phyloP scores from a whole-genome alignment of 2,797 vertebrate genomes.

The Gallinago nigripennis region DNA sequence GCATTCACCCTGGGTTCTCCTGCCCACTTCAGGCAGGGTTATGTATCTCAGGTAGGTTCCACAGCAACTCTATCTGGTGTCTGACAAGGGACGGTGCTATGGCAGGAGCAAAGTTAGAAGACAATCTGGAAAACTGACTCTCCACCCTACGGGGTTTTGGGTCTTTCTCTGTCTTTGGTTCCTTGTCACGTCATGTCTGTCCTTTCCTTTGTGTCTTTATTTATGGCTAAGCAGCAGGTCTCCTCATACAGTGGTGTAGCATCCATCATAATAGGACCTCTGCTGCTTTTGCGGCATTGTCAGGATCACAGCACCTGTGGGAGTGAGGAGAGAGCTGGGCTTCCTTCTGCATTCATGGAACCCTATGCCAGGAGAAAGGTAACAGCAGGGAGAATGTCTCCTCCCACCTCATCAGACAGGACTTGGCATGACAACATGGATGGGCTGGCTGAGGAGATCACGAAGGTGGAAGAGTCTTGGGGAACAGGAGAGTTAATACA shows the following conservation, averaged over 20 bases:
- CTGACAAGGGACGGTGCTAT: neutral
- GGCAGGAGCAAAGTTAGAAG: neutral
- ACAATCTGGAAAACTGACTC: neutral
- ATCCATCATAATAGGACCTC: neutral
- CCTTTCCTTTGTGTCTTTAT: neutral
- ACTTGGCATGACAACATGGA: fast-evolving
- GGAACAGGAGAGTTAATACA: neutral
- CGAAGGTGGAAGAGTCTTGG: fast-evolving
- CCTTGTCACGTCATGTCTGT: neutral
- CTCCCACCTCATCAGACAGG: neutral
- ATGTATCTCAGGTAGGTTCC: neutral
- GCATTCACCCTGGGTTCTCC: neutral
- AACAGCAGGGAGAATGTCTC: neutral
- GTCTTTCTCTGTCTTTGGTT: neutral
- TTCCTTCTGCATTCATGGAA: neutral
- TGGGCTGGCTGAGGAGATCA: neutral
- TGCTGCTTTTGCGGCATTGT: neutral
- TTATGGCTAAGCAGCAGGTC: neutral
- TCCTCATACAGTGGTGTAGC: neutral
- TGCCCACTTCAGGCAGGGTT: neutral
- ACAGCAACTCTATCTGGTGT: neutral
- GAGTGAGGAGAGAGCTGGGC: neutral
- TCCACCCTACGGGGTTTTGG: fast-evolving
- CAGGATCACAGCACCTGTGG: neutral
- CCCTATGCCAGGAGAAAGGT: neutral